These are phyloP conservation scores for Acrossocheilus wenchowensis DNA, from an alignment of 2,797 vertebrate genomes.

Conservation along the genomic window DNA sequence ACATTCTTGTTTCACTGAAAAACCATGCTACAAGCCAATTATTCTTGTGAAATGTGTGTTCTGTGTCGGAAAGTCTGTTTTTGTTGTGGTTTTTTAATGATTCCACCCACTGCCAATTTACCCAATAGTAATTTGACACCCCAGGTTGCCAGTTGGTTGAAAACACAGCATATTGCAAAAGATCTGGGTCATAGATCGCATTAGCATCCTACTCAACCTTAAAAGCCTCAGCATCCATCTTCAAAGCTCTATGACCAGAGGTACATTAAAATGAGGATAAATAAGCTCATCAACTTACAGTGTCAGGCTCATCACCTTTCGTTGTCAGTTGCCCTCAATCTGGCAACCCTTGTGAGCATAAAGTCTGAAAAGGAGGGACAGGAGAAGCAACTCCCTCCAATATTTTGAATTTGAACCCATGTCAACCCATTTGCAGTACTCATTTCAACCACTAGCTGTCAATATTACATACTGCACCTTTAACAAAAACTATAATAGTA, in stretches of 20 bases:
- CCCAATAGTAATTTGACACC: background rate
- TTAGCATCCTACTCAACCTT: background rate
- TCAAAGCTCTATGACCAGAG: background rate
- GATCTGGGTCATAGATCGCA: background rate
- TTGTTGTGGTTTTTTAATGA: background rate
- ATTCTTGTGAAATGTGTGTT: background rate
- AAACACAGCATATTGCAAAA: background rate
- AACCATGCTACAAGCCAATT: background rate
- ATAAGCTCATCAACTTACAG: background rate
- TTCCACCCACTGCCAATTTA: background rate
- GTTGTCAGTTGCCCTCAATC: background rate
- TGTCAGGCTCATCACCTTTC: background rate
- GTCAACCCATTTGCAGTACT: background rate
- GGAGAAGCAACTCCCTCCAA: background rate
- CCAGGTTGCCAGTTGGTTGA: background rate
- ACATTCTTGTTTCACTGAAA: background rate
- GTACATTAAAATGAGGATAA: background rate
- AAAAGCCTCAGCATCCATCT: background rate
- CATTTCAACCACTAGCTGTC: background rate
- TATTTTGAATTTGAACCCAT: background rate
- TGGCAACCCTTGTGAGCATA: background rate
- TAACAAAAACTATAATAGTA: background rate
- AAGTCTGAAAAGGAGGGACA: background rate
- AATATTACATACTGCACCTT: background rate
- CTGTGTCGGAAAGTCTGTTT: background rate